Conservation (phyloP, 2,888 invertebrate species). For the Chymomyza procnemis region DNA sequence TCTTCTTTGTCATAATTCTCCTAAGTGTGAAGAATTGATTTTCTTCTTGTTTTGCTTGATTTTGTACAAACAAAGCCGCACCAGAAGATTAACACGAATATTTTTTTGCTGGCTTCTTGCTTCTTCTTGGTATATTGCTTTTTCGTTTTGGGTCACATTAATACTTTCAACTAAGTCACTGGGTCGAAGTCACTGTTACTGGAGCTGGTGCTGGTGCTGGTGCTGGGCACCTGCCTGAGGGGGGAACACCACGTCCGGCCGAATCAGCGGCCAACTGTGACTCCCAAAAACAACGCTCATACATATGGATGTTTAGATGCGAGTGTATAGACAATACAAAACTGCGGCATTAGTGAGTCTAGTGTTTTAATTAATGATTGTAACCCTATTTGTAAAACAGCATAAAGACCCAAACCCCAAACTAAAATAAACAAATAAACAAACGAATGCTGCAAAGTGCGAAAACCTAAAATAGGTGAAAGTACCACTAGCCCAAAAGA, state of each 20-base stretch:
- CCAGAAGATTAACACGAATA: slow-evolving; percentile 7
- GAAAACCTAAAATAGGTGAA: slow-evolving; percentile 55
- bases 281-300: slow-evolving; percentile 17
- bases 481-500: slow-evolving; percentile 51
- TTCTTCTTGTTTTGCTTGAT: slow-evolving; percentile 19
- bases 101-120: slow-evolving; percentile 20
- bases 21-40: background rate
- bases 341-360: background rate
- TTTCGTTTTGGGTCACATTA: slow-evolving; percentile 26
- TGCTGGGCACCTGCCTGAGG: background rate
- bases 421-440: slow-evolving; percentile 22
- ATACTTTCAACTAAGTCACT: slow-evolving; percentile 35
- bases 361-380: slow-evolving; percentile 55
- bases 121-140: slow-evolving; percentile 1
- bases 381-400: slow-evolving; percentile 60
- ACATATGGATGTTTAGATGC: background rate
- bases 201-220: background rate
- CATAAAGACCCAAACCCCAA: slow-evolving; percentile 37
- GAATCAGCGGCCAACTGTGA: slow-evolving; percentile 47
- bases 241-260: slow-evolving; percentile 18
- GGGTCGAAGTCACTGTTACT: slow-evolving; percentile 41
- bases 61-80: background rate
- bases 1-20: background rate
- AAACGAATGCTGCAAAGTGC: slow-evolving; percentile 32
- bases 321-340: background rate